Percentiles rank a stretch among this genome's conserved stretches.
Evolutionary conservation across 2,797 vertebrate genomes (phyloP).

Genomic region (Arctocebus calabarensis): DNA sequence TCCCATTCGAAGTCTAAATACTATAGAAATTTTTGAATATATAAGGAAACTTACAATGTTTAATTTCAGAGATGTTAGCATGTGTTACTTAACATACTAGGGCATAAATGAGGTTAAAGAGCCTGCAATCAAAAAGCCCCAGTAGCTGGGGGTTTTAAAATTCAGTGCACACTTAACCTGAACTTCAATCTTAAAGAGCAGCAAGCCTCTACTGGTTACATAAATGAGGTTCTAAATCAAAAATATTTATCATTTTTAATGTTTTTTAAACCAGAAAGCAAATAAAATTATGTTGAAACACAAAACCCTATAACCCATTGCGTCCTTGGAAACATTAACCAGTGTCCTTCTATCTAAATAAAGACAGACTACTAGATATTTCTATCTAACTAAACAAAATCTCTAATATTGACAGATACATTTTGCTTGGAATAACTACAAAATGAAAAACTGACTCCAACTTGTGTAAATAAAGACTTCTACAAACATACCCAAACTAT

Average conservation of each 20-base stretch:
- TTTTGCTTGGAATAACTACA: background rate
- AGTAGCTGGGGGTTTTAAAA: background rate
- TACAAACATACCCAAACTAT: background rate
- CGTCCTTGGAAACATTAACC: background rate
- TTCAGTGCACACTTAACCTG: background rate
- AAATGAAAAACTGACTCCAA: background rate
- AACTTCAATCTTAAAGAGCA: constrained; percentile 24
- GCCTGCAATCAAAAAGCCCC: background rate
- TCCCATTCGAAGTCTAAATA: background rate
- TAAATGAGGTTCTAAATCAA: background rate
- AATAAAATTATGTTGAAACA: constrained; percentile 29
- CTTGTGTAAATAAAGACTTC: background rate
- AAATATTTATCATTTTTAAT: constrained; percentile 27
- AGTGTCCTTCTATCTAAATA: background rate
- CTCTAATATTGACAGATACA: background rate
- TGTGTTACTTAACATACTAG: background rate
- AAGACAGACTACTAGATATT: background rate
- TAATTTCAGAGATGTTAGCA: background rate
- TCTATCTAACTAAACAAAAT: constrained; percentile 25
- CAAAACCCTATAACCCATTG: background rate
- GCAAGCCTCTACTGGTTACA: background rate
- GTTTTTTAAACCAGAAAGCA: constrained; percentile 37
- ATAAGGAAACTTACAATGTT: background rate
- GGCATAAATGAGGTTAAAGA: background rate
- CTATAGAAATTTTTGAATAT: background rate